Evolutionary conservation across 2,888 invertebrate genomes (phyloP).

Genomic region (Drosophila cracens): DNA sequence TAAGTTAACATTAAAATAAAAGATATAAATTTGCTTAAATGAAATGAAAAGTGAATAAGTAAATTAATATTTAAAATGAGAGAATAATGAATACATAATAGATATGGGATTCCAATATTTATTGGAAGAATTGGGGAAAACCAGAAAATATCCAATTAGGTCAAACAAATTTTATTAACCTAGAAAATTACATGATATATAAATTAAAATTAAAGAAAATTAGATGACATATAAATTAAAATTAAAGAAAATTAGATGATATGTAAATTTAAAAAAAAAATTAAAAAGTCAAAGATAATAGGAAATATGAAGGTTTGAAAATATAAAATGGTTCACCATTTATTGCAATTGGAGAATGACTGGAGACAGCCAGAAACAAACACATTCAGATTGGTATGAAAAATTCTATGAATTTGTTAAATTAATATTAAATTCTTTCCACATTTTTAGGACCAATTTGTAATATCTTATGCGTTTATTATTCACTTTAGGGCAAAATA

Average conservation of each 20-base stretch:
- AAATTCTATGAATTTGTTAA: background rate
- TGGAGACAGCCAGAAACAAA: background rate
- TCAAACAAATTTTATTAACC: background rate
- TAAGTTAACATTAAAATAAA: background rate
- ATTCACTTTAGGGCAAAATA: background rate
- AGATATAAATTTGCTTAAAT: background rate
- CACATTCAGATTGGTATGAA: background rate
- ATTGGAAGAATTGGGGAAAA: background rate
- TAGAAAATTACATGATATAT: background rate
- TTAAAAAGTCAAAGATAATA: background rate
- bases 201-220: background rate
- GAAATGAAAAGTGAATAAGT: background rate
- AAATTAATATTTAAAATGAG: background rate
- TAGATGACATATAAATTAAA: background rate
- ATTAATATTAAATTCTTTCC: background rate
- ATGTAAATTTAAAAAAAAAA: background rate
- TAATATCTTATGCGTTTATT: background rate
- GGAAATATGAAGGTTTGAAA: background rate
- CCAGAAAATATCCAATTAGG: background rate
- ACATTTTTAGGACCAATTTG: background rate
- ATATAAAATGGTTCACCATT: background rate
- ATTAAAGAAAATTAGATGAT: background rate
- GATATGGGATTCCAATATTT: background rate
- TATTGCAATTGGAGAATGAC: background rate
- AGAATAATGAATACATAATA: background rate